A percentile compares a stretch with the other conserved stretches of the same genome.
phyloP scores from a whole-genome alignment of 30 jellyfish, hydroid and myxozoan genomes.

The Morbakka virulenta region DNA sequence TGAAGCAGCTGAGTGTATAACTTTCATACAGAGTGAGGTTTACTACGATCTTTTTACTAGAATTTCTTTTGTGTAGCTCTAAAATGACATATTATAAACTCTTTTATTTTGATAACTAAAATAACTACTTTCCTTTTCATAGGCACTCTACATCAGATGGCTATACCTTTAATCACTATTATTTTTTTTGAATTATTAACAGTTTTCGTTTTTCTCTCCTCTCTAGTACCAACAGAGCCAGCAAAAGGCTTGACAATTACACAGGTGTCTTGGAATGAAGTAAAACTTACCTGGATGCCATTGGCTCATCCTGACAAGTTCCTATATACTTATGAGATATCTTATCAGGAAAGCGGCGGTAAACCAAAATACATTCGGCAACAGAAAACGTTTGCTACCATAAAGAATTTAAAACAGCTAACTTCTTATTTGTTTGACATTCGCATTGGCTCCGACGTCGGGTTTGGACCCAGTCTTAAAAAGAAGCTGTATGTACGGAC shows the following conservation, averaged over 20 bases:
- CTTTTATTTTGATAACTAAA: no score
- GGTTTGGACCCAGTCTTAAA: constrained; percentile 34
- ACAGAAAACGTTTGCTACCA: background rate
- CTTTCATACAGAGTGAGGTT: no score
- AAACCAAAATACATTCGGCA: background rate
- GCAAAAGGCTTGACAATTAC: background rate
- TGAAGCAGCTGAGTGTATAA: no score
- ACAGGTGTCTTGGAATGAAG: background rate
- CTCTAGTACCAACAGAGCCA: background rate
- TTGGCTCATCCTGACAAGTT: background rate
- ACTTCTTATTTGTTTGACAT: constrained; percentile 28
- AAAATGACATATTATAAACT: no score
- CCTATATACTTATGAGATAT: background rate
- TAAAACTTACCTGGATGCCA: constrained; percentile 2
- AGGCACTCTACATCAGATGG: no score
- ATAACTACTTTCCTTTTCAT: no score
- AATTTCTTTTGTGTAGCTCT: no score
- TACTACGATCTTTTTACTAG: no score
- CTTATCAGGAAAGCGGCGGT: constrained; percentile 5
- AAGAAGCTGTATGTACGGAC: constrained; percentile 23
- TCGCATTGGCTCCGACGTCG: constrained; percentile 38
- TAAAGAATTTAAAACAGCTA: constrained; percentile 13
- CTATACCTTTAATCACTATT: no score
- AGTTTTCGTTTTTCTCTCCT: no score
- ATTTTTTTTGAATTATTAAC: no score